A percentile compares a stretch with the other conserved stretches of the same genome.
Conservation (phyloP, 2,113 vertebrate species). For the Brachyhypopomus gauderio region DNA sequence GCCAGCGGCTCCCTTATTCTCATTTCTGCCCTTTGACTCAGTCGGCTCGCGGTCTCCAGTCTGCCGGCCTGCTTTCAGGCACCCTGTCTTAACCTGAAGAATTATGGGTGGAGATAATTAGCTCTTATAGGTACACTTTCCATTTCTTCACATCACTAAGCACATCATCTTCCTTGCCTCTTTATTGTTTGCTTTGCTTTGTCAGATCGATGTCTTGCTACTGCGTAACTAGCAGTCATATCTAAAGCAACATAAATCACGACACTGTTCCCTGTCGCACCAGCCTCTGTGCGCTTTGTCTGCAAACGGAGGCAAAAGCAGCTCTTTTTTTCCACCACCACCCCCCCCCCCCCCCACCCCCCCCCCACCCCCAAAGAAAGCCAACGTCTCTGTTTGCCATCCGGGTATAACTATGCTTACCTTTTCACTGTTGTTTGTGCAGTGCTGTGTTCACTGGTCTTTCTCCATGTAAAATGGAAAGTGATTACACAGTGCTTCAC, state of each 20-base stretch:
- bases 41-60: conserved; percentile 63
- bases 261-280: conserved; percentile 78
- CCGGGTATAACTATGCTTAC: conserved; percentile 39
- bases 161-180: conserved; percentile 81
- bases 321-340: conserved; percentile 19
- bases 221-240: conserved; percentile 80
- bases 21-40: conserved; percentile 51
- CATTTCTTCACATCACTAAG: conserved; percentile 80
- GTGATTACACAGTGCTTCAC: conserved; percentile 55
- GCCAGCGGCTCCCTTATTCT: too few relatives aligned
- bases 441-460: conserved; percentile 56
- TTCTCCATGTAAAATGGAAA: conserved; percentile 54
- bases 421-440: conserved; percentile 50
- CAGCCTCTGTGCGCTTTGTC: conserved; percentile 66
- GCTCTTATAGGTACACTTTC: conserved; percentile 80
- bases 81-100: conserved; percentile 79
- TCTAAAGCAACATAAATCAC: conserved; percentile 80
- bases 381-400: conserved; percentile 25
- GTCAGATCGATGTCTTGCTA: conserved; percentile 84
- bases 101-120: conserved; percentile 81
- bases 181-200: conserved; percentile 84
- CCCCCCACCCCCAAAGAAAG: not conserved
- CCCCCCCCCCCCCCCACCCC: too few relatives aligned
- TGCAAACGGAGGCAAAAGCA: conserved; percentile 32
- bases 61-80: conserved; percentile 66